phyloP scores from a whole-genome alignment of 2,113 vertebrate genomes.

The Clarias batrachus region DNA sequence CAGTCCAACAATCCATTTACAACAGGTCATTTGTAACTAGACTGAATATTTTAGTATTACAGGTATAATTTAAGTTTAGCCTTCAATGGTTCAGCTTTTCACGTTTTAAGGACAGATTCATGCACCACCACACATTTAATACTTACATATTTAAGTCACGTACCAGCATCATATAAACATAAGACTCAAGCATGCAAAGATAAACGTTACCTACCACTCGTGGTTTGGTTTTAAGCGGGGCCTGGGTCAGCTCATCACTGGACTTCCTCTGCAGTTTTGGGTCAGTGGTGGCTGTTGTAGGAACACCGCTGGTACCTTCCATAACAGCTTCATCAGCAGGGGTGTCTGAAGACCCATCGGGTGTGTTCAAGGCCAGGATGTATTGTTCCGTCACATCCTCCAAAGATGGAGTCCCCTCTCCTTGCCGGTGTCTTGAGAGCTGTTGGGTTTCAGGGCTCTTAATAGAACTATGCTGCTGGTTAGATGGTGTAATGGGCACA shows the following conservation, averaged over 20 bases:
- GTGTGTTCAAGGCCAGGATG: conserved; percentile 73
- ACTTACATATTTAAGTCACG: not conserved
- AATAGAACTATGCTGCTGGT: conserved; percentile 56
- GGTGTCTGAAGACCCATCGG: conserved; percentile 64
- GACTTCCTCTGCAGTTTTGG: conserved; percentile 68
- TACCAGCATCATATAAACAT: not conserved
- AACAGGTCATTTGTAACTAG: not conserved
- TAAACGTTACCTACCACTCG: conserved; percentile 85
- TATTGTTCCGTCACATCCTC: conserved; percentile 89
- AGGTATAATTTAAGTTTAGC: not conserved
- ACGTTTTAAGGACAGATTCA: conserved; percentile 4
- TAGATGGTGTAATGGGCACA: conserved; percentile 77
- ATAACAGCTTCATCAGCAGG: conserved; percentile 47
- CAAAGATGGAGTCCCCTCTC: conserved; percentile 75
- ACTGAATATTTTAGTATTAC: not conserved
- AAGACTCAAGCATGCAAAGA: conserved; percentile 9
- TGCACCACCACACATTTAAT: not conserved
- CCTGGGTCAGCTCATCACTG: conserved; percentile 69
- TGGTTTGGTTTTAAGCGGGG: conserved; percentile 80
- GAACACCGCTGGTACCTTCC: conserved; percentile 70
- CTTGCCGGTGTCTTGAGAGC: conserved; percentile 59
- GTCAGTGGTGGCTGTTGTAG: conserved; percentile 63
- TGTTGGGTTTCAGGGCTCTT: conserved; percentile 56
- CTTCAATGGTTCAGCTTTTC: conserved; percentile 1
- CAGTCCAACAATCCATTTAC: conserved; percentile 22